A percentile compares a stretch with the other conserved stretches of the same genome.
phyloP scores from a whole-genome alignment of 2,113 vertebrate species.

The Phyllostomus hastatus region DNA sequence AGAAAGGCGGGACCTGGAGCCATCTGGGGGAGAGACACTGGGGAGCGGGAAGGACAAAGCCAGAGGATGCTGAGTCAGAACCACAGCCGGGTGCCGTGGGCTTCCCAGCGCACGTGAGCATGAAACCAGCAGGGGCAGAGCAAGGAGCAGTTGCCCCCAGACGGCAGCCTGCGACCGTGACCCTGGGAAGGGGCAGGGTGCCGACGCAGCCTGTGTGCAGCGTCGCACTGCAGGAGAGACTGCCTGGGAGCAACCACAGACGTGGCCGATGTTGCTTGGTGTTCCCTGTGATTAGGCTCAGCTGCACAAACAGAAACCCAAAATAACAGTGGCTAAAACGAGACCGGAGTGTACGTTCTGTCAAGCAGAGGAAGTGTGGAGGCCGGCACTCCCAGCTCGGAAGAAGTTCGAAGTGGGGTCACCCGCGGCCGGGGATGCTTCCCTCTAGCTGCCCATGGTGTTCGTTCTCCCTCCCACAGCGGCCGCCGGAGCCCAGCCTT shows the following conservation, averaged over 20 bases:
- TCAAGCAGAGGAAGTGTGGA: background rate
- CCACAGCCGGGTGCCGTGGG: accelerated
- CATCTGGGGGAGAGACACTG: background rate
- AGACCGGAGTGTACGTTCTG: background rate
- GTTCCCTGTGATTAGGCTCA: background rate
- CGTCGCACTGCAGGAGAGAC: background rate
- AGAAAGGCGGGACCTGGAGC: background rate
- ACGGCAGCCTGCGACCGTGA: background rate
- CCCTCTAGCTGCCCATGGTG: background rate
- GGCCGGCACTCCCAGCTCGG: background rate
- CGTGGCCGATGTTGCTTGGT: background rate
- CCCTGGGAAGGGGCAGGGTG: accelerated
- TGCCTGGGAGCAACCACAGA: background rate
- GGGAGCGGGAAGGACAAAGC: background rate
- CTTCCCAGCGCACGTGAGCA: accelerated
- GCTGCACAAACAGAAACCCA: constrained; percentile 23
- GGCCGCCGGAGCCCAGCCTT: background rate
- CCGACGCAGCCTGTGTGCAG: background rate
- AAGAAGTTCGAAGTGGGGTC: background rate
- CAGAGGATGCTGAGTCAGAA: too few species aligned
- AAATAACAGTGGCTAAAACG: background rate
- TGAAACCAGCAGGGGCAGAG: accelerated
- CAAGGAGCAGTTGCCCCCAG: too few species aligned
- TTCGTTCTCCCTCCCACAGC: background rate
- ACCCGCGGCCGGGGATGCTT: background rate